Evolutionary conservation across 2,888 invertebrate genomes (phyloP).

Genomic region (Macaria notata): DNA sequence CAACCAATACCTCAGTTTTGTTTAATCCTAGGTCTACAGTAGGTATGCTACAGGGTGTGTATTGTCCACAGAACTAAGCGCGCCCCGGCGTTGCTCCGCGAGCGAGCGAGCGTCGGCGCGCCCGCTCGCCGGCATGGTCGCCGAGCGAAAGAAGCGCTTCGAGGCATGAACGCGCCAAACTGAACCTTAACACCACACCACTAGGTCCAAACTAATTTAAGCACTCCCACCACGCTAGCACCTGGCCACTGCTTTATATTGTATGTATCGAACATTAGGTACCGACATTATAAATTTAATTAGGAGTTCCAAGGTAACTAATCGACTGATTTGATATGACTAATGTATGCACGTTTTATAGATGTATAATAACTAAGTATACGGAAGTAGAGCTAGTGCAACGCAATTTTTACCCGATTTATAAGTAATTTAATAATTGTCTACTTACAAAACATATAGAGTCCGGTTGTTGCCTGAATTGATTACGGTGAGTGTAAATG

Average conservation of each 20-base stretch:
- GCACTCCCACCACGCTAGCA: slow-evolving; percentile 72
- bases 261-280: slow-evolving; percentile 35
- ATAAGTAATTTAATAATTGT: background rate
- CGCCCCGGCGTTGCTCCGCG: slow-evolving; percentile 62
- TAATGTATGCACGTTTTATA: slow-evolving; percentile 33
- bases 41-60: too few relatives aligned
- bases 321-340: slow-evolving; percentile 33
- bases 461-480: too few relatives aligned
- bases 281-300: slow-evolving; percentile 18
- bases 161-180: slow-evolving; percentile 53
- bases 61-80: slow-evolving; percentile 61
- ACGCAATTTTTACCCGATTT: slow-evolving; percentile 43
- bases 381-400: slow-evolving; percentile 29
- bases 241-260: slow-evolving; percentile 64
- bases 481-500: too few relatives aligned
- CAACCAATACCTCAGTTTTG: too few relatives aligned
- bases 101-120: slow-evolving; percentile 67
- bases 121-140: slow-evolving; percentile 87
- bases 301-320: slow-evolving; percentile 27
- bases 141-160: slow-evolving; percentile 87
- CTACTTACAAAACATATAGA: too few relatives aligned
- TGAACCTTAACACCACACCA: slow-evolving; percentile 22
- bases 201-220: slow-evolving; percentile 34
- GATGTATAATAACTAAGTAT: slow-evolving; percentile 5
- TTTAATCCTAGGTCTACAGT: too few relatives aligned